Evolutionary conservation across 2,113 vertebrate species (phyloP).

Genomic region (Chlorodrepanis virens): DNA sequence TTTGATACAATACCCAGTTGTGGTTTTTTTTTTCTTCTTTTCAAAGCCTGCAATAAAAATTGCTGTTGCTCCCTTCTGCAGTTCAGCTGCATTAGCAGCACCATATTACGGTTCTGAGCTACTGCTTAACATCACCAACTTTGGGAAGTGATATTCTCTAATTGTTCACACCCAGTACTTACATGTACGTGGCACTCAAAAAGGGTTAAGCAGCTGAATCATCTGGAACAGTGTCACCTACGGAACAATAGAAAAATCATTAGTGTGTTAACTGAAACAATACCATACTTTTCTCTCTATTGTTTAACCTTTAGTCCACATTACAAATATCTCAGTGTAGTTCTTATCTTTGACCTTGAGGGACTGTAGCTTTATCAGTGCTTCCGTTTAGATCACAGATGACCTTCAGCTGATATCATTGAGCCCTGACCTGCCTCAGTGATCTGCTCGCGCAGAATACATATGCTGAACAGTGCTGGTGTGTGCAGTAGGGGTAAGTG

Average conservation of each 20-base stretch:
- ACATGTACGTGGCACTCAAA: not conserved
- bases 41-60: not conserved
- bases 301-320: slow-evolving; percentile 87
- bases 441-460: slow-evolving; percentile 91
- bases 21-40: not conserved
- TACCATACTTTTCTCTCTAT: slow-evolving; percentile 74
- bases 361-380: slow-evolving; percentile 82
- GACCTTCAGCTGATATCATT: slow-evolving; percentile 97
- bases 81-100: not conserved
- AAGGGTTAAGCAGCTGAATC: slow-evolving; percentile 39
- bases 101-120: not conserved
- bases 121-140: slow-evolving; percentile 10
- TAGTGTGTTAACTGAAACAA: slow-evolving; percentile 83
- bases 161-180: slow-evolving; percentile 24
- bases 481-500: slow-evolving; percentile 96
- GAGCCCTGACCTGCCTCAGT: slow-evolving; percentile 95
- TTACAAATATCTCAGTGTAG: slow-evolving; percentile 82
- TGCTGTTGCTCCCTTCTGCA: not conserved
- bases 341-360: slow-evolving; percentile 98
- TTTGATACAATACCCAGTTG: not conserved
- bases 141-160: slow-evolving; percentile 42
- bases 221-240: slow-evolving; percentile 71
- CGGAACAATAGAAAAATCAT: slow-evolving; percentile 82
- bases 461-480: slow-evolving; percentile 91
- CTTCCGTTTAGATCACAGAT: slow-evolving; percentile 85